Evolutionary conservation across 1,140 invertebrate genomes (phyloP), one percentile per base, ranked within the genome.

Genomic region (Whitmania pigra): DNA sequence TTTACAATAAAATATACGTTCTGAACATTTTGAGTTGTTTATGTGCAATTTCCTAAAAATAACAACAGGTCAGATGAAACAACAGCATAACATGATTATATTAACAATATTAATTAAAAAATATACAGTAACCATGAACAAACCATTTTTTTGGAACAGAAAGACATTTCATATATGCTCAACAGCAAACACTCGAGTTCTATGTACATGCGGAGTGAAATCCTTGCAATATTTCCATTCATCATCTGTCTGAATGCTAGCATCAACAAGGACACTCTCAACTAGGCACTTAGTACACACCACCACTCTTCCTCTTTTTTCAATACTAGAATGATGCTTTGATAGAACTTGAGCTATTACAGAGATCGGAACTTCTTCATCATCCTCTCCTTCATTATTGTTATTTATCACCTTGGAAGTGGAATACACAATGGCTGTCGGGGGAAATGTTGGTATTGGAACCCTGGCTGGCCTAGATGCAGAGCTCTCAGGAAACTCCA

Each of bases 311-410:
- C 67, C 67, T 7, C 29, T 36, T 36, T 20, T 29, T n/a, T 68
- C n/a, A 68, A 68, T 29, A 22, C 25, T 29, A 68, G 77, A 71
- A 53, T 79, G 76, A 40, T 76, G 85, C 75, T 94, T 92, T 79
- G 93, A 90, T 40, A 97, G 83, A 63, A 94, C 90, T 85, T 93
- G 93, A 3, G 92, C 92, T 87, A 96, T 92, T 67, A 95, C 88
- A 20, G 91, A 89, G 49, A 91, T 91, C 15, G 92, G 94, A 29
- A 96, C 88, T 73, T 93, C 91, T 27, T 87, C 82, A 0, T 84
- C 82, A 0, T 83, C 43, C 15, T 49, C 43, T 49, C 43, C 43
- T 49, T 49, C 43, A 17, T 17, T 49, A 17, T 49, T 49, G 43
- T 49, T 49, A 49, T 13, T 5, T 17, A 13, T 49, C 43, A 49